Conservation (phyloP, 2,113 vertebrate species). For the Oncorhynchus nerka region DNA sequence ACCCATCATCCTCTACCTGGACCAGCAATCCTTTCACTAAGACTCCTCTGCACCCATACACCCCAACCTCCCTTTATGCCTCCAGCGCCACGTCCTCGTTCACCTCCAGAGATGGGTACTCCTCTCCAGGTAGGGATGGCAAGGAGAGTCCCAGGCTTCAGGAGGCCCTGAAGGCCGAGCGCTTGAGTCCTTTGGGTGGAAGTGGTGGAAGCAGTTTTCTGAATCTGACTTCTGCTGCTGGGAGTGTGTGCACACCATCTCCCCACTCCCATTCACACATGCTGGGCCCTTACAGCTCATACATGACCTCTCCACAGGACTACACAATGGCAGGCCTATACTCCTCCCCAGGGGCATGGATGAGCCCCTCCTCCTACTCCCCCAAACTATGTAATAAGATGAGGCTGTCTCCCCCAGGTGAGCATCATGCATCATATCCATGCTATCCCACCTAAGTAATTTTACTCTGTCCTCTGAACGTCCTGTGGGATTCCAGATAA, state of each 20-base stretch:
- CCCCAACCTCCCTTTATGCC: slow-evolving; percentile 61
- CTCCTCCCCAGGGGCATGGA: slow-evolving; percentile 66
- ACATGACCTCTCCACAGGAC: slow-evolving; percentile 65
- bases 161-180: slow-evolving; percentile 82
- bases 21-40: slow-evolving; percentile 70
- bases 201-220: slow-evolving; percentile 69
- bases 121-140: slow-evolving; percentile 59
- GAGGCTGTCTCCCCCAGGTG: slow-evolving; percentile 74
- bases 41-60: slow-evolving; percentile 59
- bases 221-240: slow-evolving; percentile 71
- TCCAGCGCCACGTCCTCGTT: slow-evolving; percentile 62
- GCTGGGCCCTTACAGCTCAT: slow-evolving; percentile 67
- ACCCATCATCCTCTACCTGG: slow-evolving; percentile 65
- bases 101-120: slow-evolving; percentile 59
- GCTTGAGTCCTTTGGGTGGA: slow-evolving; percentile 71
- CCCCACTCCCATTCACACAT: slow-evolving; percentile 59
- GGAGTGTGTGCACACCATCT: slow-evolving; percentile 52
- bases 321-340: slow-evolving; percentile 67
- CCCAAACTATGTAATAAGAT: slow-evolving; percentile 73
- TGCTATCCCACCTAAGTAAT: too few species aligned
- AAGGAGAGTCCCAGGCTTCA: slow-evolving; percentile 76
- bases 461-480: neutral
- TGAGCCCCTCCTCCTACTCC: slow-evolving; percentile 65
- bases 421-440: slow-evolving; percentile 7
- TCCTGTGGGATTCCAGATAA: neutral